Percentiles rank a stretch among this genome's conserved stretches.
These are phyloP conservation scores for Hirundo rustica DNA, from an alignment of 2,797 vertebrate species.

Conservation along the genomic window DNA sequence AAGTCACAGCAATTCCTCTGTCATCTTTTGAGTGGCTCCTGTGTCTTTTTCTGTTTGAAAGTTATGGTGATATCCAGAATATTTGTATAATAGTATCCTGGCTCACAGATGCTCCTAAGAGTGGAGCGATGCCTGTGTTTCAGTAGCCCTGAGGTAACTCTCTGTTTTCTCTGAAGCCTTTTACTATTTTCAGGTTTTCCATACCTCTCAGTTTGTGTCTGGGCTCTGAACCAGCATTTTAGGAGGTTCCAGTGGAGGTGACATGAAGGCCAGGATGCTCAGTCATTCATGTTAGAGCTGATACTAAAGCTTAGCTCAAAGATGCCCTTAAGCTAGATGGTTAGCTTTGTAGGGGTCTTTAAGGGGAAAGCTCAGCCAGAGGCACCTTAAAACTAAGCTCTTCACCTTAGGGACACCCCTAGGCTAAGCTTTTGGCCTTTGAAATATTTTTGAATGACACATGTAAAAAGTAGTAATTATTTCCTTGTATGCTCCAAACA, in stretches of 20 bases:
- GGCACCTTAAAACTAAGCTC: neutral
- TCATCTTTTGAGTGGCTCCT: neutral
- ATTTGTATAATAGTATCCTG: neutral
- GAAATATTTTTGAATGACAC: neutral
- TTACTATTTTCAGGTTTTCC: neutral
- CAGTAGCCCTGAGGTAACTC: neutral
- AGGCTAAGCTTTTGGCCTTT: neutral
- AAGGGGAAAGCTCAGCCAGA: neutral
- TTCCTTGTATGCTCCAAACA: neutral
- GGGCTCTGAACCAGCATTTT: neutral
- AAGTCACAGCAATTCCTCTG: neutral
- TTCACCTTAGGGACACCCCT: neutral
- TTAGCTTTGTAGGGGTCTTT: neutral
- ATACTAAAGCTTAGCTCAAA: neutral
- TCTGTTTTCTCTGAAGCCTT: neutral
- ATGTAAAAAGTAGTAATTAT: neutral
- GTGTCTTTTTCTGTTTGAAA: neutral
- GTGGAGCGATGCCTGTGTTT: neutral
- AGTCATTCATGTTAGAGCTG: neutral
- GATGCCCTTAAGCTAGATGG: neutral
- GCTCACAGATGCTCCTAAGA: neutral
- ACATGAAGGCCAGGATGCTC: neutral
- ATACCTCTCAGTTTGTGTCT: neutral
- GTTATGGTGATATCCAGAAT: neutral
- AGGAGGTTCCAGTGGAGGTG: neutral